Evolutionary conservation across 2,113 vertebrate species (phyloP).

Genomic region (Pteronura brasiliensis): DNA sequence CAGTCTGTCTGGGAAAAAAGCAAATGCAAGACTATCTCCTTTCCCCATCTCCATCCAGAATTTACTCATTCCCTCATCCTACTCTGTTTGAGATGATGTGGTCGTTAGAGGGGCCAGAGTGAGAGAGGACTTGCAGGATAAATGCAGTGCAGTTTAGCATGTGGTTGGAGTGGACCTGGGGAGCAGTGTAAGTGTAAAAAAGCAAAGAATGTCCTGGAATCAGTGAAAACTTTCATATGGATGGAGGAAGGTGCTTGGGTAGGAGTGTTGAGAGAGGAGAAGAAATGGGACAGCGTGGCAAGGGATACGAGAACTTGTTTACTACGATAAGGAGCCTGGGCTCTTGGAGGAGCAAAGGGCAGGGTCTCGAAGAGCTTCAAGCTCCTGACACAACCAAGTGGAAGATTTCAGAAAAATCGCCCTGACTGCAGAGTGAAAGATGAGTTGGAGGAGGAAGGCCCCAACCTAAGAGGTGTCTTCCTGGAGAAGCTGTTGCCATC

Average conservation of each 20-base stretch:
- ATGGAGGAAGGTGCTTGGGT: neutral
- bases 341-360: neutral
- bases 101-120: neutral
- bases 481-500: neutral
- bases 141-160: neutral
- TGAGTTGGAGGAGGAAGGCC: neutral
- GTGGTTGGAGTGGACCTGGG: neutral
- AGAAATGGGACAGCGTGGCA: neutral
- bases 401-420: neutral
- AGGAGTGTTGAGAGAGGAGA: neutral
- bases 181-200: neutral
- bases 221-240: neutral
- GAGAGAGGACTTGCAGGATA: neutral
- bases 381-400: neutral
- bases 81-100: neutral
- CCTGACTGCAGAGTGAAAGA: neutral
- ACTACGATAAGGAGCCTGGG: neutral
- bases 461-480: neutral
- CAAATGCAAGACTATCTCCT: neutral
- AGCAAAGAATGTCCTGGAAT: neutral
- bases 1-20: neutral
- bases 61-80: neutral
- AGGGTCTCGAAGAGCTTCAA: neutral
- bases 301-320: neutral
- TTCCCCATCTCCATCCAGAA: neutral